Conservation (phyloP, 1,140 invertebrate genomes). For the Lepeophtheirus salmonis region DNA sequence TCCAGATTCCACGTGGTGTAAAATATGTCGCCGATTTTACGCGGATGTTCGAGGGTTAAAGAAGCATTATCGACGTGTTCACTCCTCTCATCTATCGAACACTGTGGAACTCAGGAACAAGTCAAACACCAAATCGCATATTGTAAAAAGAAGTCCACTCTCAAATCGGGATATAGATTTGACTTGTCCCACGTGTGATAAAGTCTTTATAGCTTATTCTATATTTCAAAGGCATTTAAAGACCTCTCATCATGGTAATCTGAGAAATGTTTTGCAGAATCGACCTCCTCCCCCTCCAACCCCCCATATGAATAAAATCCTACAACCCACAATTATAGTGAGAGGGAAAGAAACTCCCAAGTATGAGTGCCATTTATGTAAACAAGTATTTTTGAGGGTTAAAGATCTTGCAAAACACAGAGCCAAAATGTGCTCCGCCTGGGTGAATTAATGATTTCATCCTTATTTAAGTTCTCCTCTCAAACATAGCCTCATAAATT, state of each 20-base stretch:
- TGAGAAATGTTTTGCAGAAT: background rate
- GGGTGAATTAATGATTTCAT: no score
- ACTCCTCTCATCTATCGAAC: no score
- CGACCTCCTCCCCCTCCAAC: background rate
- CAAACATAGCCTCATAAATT: no score
- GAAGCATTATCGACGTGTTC: background rate
- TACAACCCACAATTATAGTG: conserved; percentile 2
- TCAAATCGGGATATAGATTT: background rate
- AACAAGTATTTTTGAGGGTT: conserved; percentile 12
- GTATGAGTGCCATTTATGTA: conserved; percentile 17
- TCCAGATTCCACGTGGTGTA: background rate
- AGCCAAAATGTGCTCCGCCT: conserved; percentile 17
- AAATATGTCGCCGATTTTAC: background rate
- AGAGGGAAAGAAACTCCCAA: conserved; percentile 2
- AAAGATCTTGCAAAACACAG: conserved; percentile 18
- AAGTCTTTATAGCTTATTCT: conserved; percentile 3
- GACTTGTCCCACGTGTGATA: conserved; percentile 14
- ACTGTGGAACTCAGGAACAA: background rate
- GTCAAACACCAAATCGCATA: background rate
- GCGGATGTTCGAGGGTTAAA: background rate
- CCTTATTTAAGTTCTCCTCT: no score
- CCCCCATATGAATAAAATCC: background rate
- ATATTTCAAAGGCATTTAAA: conserved; percentile 13
- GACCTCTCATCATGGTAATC: conserved; percentile 8
- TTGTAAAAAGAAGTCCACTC: background rate